A percentile compares a stretch with the other conserved stretches of the same genome.
Evolutionary conservation across 2,113 vertebrate genomes (phyloP).

Genomic region (Eidolon helvum): DNA sequence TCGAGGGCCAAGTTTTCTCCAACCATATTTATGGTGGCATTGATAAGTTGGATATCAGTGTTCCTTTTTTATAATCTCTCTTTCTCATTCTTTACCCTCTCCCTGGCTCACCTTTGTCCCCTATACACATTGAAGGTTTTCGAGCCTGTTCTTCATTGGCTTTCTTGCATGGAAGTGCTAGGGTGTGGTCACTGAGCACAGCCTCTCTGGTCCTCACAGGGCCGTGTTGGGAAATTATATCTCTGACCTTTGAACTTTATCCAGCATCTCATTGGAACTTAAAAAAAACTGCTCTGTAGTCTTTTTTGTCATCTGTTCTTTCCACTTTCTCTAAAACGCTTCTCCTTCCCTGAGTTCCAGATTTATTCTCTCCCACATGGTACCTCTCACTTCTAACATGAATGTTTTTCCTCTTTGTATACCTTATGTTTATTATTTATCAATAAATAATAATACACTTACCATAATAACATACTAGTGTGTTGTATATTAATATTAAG

Average conservation of each 20-base stretch:
- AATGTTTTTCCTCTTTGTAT: not conserved
- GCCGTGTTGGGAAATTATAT: not conserved
- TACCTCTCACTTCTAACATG: not conserved
- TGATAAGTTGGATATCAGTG: not conserved
- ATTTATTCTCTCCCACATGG: not conserved
- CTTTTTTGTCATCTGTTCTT: not conserved
- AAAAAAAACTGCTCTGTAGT: not conserved
- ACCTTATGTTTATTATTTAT: not conserved
- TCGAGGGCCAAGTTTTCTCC: not conserved
- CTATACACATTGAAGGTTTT: not conserved
- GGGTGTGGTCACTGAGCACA: not conserved
- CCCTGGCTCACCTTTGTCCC: not conserved
- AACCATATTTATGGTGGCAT: not conserved
- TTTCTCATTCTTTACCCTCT: not conserved
- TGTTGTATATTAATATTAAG: not conserved
- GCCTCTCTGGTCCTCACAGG: not conserved
- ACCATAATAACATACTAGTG: not conserved
- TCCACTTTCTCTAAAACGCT: not conserved
- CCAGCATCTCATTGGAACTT: not conserved
- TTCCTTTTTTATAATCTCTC: not conserved
- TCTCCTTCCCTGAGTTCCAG: not conserved
- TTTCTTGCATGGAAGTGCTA: not conserved
- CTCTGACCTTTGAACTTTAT: not conserved
- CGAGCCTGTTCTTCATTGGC: not conserved
- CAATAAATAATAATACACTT: no score